Evolutionary conservation across 2,113 vertebrate genomes (phyloP).

Genomic region (Antigone vipio): DNA sequence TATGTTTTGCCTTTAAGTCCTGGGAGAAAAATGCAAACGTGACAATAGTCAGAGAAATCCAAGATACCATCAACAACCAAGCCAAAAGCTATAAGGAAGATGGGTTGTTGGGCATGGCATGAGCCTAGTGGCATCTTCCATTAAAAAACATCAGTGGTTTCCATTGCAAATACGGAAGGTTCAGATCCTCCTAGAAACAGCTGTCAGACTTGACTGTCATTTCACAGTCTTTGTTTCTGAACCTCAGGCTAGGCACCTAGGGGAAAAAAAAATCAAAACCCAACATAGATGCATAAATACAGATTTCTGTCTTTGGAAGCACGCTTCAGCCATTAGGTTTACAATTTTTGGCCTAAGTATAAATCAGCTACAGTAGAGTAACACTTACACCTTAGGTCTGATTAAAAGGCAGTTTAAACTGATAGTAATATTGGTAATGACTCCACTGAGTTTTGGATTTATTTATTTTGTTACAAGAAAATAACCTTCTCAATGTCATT

Average conservation of each 20-base stretch:
- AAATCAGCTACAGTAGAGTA: not conserved
- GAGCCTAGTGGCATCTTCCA: not conserved
- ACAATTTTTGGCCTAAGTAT: not conserved
- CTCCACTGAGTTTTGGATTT: not conserved
- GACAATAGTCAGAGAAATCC: not conserved
- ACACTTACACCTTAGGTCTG: not conserved
- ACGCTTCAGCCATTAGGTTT: not conserved
- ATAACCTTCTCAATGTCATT: not conserved
- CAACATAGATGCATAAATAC: not conserved
- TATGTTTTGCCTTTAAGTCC: not conserved
- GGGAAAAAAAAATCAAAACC: too few species aligned
- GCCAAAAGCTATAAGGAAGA: not conserved
- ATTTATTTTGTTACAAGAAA: not conserved
- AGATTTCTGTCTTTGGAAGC: not conserved
- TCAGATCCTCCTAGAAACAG: not conserved
- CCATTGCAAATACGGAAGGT: not conserved
- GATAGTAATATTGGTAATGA: not conserved
- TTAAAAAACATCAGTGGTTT: not conserved
- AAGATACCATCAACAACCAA: not conserved
- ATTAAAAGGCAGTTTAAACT: not conserved
- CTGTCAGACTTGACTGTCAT: not conserved
- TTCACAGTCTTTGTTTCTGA: not conserved
- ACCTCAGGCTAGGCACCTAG: not conserved
- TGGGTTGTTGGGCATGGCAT: not conserved
- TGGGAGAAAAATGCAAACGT: not conserved